Evolutionary conservation across 2,113 vertebrate genomes (phyloP).

Genomic region (Tamias sibiricus): DNA sequence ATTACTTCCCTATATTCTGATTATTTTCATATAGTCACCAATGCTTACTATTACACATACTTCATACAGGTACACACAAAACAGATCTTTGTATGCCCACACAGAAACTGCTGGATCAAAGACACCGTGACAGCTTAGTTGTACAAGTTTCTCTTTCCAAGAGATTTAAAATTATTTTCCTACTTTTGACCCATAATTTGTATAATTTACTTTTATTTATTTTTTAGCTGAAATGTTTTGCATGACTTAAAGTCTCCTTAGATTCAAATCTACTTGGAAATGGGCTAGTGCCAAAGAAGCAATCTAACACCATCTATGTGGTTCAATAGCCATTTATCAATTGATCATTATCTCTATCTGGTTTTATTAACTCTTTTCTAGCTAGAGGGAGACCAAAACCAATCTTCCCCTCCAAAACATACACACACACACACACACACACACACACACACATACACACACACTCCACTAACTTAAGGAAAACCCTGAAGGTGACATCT

Average conservation of each 20-base stretch:
- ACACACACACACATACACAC: not conserved
- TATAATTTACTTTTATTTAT: conserved; percentile 81
- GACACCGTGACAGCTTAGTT: conserved; percentile 45
- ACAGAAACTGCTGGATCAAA: conserved; percentile 44
- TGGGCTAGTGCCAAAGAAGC: conserved; percentile 84
- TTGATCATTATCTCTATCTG: conserved; percentile 88
- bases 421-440: conserved; percentile 58
- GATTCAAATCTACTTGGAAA: conserved; percentile 84
- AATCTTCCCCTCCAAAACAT: conserved; percentile 21
- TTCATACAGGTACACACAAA: conserved; percentile 55
- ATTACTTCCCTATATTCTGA: conserved; percentile 64
- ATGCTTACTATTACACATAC: not conserved
- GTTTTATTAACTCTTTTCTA: conserved; percentile 88
- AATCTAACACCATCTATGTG: conserved; percentile 86
- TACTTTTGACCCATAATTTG: conserved; percentile 54
- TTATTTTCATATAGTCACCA: conserved; percentile 58
- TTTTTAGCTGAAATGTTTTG: conserved; percentile 81
- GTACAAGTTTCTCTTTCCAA: conserved; percentile 53
- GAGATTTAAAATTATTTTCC: conserved; percentile 72
- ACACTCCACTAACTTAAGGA: conserved; percentile 59
- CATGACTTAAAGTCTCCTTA: conserved; percentile 81
- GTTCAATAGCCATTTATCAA: conserved; percentile 89
- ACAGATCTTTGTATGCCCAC: not conserved
- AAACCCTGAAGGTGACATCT: conserved; percentile 55
- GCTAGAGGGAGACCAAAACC: conserved; percentile 77